These are phyloP conservation scores for Phocides pigmalion DNA, from an alignment of 1,140 invertebrate species.

Conservation along the genomic window DNA sequence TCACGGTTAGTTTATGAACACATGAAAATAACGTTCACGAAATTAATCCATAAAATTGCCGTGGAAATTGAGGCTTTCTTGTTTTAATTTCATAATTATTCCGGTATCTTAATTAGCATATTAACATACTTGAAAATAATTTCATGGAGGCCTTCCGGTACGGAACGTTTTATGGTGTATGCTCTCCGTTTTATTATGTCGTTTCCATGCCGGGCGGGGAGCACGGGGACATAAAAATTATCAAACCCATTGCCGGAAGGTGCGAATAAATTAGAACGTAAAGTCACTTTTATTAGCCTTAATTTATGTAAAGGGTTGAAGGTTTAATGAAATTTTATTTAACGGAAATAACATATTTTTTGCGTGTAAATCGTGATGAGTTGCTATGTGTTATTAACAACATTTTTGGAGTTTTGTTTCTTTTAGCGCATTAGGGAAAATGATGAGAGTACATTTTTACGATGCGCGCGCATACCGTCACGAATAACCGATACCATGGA, in stretches of 20 bases:
- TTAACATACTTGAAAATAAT: conserved; percentile 31
- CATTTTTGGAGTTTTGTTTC: too few relatives aligned
- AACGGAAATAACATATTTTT: background rate
- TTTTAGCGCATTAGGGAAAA: too few relatives aligned
- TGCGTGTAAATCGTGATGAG: background rate
- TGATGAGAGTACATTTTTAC: too few relatives aligned
- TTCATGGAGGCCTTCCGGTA: conserved; percentile 31
- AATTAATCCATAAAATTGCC: background rate
- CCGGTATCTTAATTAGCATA: conserved; percentile 28
- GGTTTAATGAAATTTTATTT: background rate
- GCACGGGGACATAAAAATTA: conserved; percentile 25
- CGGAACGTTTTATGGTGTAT: conserved; percentile 26
- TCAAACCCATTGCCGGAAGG: conserved; percentile 10
- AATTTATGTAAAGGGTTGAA: conserved; percentile 1
- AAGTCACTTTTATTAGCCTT: conserved; percentile 19
- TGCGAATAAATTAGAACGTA: conserved; percentile 26
- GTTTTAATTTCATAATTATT: conserved; percentile 27
- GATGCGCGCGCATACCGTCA: too few relatives aligned
- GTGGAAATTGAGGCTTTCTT: conserved; percentile 5
- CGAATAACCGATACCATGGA: too few relatives aligned
- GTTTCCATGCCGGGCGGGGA: background rate
- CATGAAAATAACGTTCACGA: background rate
- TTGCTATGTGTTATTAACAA: background rate
- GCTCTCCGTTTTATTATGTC: conserved; percentile 29
- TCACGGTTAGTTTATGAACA: too few relatives aligned